A percentile compares a stretch with the other conserved stretches of the same genome.
phyloP scores from a whole-genome alignment of 2,888 invertebrate species.

The Tanypteryx hageni region DNA sequence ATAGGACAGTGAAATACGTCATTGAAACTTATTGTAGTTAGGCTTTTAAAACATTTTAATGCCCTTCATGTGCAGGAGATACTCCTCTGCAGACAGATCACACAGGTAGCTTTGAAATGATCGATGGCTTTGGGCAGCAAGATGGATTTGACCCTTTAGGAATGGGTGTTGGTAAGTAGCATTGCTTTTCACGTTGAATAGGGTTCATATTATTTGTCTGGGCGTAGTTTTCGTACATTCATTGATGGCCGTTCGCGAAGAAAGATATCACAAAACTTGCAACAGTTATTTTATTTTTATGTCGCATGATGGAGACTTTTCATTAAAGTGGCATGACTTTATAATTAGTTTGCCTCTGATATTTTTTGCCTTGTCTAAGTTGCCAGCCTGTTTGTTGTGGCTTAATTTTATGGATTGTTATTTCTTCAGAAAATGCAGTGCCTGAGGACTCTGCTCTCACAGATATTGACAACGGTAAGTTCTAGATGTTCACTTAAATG shows the following conservation, averaged over 20 bases:
- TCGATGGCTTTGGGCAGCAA: constrained; percentile 79
- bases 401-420: constrained; percentile 60
- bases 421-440: constrained; percentile 61
- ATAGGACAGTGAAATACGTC: not conserved
- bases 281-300: constrained; percentile 34
- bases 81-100: constrained; percentile 74
- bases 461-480: constrained; percentile 55
- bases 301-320: constrained; percentile 27
- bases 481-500: not conserved
- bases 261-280: not conserved
- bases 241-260: not conserved
- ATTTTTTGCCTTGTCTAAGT: constrained; percentile 35
- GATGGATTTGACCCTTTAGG: constrained; percentile 71
- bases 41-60: not conserved
- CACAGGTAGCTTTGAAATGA: constrained; percentile 83
- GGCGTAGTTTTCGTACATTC: not conserved
- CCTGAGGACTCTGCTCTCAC: constrained; percentile 60
- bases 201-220: not conserved
- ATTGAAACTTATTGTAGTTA: not conserved
- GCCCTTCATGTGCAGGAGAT: constrained; percentile 33
- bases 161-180: constrained; percentile 50
- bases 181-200: not conserved
- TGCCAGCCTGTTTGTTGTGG: constrained; percentile 61
- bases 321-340: constrained; percentile 33
- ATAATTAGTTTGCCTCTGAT: constrained; percentile 27